phyloP scores from a whole-genome alignment of 2,113 vertebrate species.

The Xyliphius kryptos region DNA sequence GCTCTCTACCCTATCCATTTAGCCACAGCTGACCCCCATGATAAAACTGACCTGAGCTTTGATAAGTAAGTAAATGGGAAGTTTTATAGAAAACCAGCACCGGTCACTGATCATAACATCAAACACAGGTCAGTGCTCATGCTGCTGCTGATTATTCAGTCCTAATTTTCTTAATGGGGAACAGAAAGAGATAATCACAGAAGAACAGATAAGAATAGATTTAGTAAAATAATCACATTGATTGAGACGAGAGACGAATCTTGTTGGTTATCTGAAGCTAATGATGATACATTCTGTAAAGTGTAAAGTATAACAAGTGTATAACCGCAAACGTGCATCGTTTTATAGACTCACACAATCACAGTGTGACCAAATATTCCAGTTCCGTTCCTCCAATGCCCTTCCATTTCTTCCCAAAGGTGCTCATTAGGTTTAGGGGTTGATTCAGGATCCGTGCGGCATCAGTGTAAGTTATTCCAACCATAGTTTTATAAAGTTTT shows the following conservation, averaged over 20 bases:
- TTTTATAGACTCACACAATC: too few relatives aligned
- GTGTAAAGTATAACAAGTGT: background rate
- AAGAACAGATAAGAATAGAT: background rate
- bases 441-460: too few relatives aligned
- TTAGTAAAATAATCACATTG: background rate
- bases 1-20: too few relatives aligned
- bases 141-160: background rate
- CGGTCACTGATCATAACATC: background rate
- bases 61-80: background rate
- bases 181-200: background rate
- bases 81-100: background rate
- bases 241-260: background rate
- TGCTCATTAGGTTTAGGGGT: too few relatives aligned
- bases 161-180: conserved; percentile 3
- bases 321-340: too few relatives aligned
- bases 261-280: background rate
- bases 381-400: too few relatives aligned
- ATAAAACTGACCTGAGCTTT: conserved; percentile 1
- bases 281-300: background rate
- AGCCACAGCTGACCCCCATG: too few relatives aligned
- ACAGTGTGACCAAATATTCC: too few relatives aligned
- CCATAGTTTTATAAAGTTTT: too few relatives aligned
- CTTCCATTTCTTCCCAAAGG: too few relatives aligned
- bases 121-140: background rate
- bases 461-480: too few relatives aligned